A percentile compares a stretch with the other conserved stretches of the same genome.
Conservation (phyloP, 2,888 invertebrate species). For the Eupelmus urozonus region DNA sequence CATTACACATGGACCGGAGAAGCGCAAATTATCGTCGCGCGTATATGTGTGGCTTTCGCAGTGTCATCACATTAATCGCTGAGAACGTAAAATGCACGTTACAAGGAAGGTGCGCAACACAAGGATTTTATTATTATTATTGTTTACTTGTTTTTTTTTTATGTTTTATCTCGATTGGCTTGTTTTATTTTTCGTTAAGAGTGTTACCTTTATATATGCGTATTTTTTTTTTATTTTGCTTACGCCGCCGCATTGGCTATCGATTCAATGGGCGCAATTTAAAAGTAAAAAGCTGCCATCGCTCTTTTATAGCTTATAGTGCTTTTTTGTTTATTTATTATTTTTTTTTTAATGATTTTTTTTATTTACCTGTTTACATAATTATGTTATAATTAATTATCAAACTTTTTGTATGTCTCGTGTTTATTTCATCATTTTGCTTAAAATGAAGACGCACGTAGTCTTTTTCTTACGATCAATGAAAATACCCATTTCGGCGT, state of each 20-base stretch:
- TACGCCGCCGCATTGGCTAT: constrained; percentile 32
- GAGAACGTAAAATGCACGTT: constrained; percentile 8
- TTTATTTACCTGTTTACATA: not conserved
- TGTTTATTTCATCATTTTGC: no score
- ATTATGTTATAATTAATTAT: not conserved
- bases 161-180: no score
- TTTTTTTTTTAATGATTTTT: constrained; percentile 6
- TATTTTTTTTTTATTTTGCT: constrained; percentile 19
- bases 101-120: not conserved
- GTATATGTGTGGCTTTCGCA: no score
- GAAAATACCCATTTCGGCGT: not conserved
- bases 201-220: constrained; percentile 22
- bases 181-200: constrained; percentile 55
- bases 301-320: constrained; percentile 1
- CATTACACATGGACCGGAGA: constrained; percentile 24
- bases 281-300: constrained; percentile 47
- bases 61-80: no score
- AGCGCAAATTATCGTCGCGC: constrained; percentile 30
- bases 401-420: not conserved
- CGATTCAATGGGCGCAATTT: constrained; percentile 28
- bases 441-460: no score
- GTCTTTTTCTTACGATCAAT: not conserved
- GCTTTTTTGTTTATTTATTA: constrained; percentile 23
- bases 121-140: not conserved
- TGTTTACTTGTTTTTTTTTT: constrained; percentile 40